Conservation (phyloP, 2,888 invertebrate species). For the Calameuta pallipes region DNA sequence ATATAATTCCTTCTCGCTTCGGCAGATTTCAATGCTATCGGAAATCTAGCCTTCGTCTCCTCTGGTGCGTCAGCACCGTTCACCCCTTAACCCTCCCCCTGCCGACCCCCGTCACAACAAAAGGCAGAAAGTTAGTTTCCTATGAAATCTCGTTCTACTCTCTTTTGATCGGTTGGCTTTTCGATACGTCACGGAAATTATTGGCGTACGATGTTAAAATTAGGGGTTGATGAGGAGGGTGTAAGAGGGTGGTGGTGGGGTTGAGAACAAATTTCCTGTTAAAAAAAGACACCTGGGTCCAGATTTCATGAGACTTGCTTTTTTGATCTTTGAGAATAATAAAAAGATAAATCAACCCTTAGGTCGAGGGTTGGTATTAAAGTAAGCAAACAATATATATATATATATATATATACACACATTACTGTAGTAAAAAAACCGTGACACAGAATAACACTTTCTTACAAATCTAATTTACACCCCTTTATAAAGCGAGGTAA, state of each 20-base stretch:
- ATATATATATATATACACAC: too few relatives aligned
- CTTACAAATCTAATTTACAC: too few relatives aligned
- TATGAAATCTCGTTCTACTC: constrained; percentile 25
- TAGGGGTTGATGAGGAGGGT: neutral
- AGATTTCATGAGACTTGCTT: neutral
- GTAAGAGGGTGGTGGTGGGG: neutral
- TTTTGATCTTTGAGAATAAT: neutral
- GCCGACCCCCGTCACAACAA: constrained; percentile 41
- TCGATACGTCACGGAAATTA: neutral
- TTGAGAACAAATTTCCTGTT: neutral
- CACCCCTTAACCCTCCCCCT: constrained; percentile 26
- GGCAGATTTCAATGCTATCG: constrained; percentile 63
- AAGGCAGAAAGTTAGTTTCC: constrained; percentile 62
- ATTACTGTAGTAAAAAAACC: too few relatives aligned
- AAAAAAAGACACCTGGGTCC: neutral
- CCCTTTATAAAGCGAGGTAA: too few relatives aligned
- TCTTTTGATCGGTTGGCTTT: neutral
- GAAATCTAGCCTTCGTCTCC: constrained; percentile 43
- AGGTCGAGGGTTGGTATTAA: neutral
- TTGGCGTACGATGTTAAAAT: neutral
- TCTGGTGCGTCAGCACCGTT: constrained; percentile 20
- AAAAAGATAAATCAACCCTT: neutral
- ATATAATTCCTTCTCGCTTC: constrained; percentile 65
- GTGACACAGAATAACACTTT: too few relatives aligned
- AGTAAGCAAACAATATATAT: too few relatives aligned